These are phyloP conservation scores for Notodromas monacha DNA, from an alignment of 2,888 invertebrate species.

Conservation along the genomic window DNA sequence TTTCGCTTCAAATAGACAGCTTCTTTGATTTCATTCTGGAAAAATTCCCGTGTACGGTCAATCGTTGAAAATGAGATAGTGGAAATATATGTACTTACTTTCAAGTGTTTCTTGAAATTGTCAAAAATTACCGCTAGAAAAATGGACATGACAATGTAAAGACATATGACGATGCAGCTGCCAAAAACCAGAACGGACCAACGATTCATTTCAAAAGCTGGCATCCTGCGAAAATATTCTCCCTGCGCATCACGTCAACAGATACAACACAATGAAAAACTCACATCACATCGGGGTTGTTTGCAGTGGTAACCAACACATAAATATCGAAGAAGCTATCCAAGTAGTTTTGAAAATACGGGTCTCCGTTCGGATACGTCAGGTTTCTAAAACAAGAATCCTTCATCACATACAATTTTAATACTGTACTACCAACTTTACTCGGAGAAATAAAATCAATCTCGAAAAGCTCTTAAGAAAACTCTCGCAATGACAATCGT, in stretches of 20 bases:
- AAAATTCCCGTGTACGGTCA: conserved; percentile 9
- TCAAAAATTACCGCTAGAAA: conserved; percentile 20
- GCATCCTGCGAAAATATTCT: conserved; percentile 18
- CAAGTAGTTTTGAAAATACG: conserved; percentile 17
- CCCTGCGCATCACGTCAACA: conserved; percentile 17
- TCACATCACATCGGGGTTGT: conserved; percentile 20
- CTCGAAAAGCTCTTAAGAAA: no score
- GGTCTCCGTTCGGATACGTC: conserved; percentile 14
- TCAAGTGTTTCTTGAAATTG: conserved; percentile 17
- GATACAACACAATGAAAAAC: conserved; percentile 9
- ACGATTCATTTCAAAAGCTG: conserved; percentile 16
- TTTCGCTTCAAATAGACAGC: conserved; percentile 13
- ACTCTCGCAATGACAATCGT: no score
- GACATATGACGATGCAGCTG: conserved; percentile 16
- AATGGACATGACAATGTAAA: conserved; percentile 20
- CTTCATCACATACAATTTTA: no score
- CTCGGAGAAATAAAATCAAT: no score
- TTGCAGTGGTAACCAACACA: conserved; percentile 20
- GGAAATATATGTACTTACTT: conserved; percentile 14
- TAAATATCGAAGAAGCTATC: conserved; percentile 19
- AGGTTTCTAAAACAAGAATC: conserved; percentile 12
- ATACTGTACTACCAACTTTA: no score
- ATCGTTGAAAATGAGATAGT: conserved; percentile 8
- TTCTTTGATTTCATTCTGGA: conserved; percentile 12
- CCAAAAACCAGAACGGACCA: conserved; percentile 18